Evolutionary conservation across 64 coral and sea anemone genomes (phyloP), one percentile per base, ranked within the genome.

Genomic region (Pocillopora verrucosa): DNA sequence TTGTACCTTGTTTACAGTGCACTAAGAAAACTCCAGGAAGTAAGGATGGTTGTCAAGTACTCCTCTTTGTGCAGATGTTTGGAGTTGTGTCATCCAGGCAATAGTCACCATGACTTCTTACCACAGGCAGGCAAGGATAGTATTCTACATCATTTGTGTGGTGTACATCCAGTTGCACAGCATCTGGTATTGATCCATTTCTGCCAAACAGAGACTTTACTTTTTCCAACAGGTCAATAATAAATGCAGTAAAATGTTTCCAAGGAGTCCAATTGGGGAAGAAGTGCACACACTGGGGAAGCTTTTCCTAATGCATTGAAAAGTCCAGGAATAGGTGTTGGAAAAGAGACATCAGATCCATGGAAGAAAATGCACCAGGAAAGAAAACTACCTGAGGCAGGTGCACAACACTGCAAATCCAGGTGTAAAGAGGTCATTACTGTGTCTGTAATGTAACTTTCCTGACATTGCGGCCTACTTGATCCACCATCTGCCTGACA

Each of bases 121-220:
- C 38, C 45, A 77, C 75, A 56, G 75, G 75, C 5, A 77, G 75
- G 75, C 75, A 77, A 56, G 75, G 75, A 56, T 56, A 77, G 56
- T 77, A 77, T 20, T 77, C 37, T 16, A 77, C 16, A 77, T 77
- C 75, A 14, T 56, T 36, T 9, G 17, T 12, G 56, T 77, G 36
- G 6, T 56, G 16, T 13, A 15, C 56, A 16, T 77, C 75, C 56
- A 56, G 16, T 77, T 14, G 15, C 16, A 0, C 36, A 51, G 36
- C 56, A 9, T 56, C 75, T 77, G 75, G 3, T 16, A 51, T 12
- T 14, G 75, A 45, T 12, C 41, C 41, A 45, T 77, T 41, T 77
- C 45, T 41, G 56, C 56, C 56, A 2, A 77, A 77, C 9, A 37
- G 75, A 56, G 38, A 5, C 75, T 14, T 77, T 51, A 37, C 75